Conservation (phyloP, 2,888 invertebrate species). For the Cenopis cana region DNA sequence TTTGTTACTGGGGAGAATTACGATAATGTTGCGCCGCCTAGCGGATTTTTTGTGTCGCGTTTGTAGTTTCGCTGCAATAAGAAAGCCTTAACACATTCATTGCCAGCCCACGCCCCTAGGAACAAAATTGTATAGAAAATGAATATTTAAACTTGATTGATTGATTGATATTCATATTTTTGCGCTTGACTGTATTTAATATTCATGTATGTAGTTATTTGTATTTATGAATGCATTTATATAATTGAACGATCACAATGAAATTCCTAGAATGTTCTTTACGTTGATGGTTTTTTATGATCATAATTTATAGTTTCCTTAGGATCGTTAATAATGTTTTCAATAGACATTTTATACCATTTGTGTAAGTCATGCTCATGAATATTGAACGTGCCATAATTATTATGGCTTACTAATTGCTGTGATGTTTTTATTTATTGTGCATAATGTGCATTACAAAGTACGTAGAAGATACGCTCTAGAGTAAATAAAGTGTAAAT, state of each 20-base stretch:
- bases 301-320: constrained; percentile 17
- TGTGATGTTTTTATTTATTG: neutral
- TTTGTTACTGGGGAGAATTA: too few relatives aligned
- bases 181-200: too few relatives aligned
- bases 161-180: too few relatives aligned
- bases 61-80: too few relatives aligned
- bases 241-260: constrained; percentile 29
- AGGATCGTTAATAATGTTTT: constrained; percentile 15
- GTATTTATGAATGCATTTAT: neutral
- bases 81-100: too few relatives aligned
- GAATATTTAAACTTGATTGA: too few relatives aligned
- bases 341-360: constrained; percentile 30
- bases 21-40: too few relatives aligned
- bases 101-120: too few relatives aligned
- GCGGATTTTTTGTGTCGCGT: too few relatives aligned
- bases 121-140: too few relatives aligned
- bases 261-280: constrained; percentile 14
- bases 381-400: constrained; percentile 24
- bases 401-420: constrained; percentile 26
- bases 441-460: neutral
- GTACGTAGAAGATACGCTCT: too few relatives aligned
- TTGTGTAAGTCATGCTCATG: constrained; percentile 14
- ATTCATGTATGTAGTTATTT: constrained; percentile 15
- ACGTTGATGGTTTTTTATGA: constrained; percentile 14
- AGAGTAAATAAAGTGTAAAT: too few relatives aligned